Percentiles rank a stretch among this genome's conserved stretches.
Evolutionary conservation across 2,113 vertebrate genomes (phyloP).

Genomic region (Maccullochella peelii): DNA sequence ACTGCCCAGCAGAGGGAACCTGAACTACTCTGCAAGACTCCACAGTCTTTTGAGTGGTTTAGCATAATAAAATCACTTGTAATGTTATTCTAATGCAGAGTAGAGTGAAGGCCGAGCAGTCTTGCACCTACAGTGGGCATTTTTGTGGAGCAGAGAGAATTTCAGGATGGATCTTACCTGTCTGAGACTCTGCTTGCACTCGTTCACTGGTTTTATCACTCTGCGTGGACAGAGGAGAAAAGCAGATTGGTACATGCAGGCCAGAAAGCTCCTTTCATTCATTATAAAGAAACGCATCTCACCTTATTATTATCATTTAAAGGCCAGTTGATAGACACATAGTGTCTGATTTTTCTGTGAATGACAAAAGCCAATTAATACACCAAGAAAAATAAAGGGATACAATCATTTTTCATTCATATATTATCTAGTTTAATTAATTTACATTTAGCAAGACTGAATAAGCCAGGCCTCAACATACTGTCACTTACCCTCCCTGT

Average conservation of each 20-base stretch:
- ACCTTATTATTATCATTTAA: constrained; percentile 97
- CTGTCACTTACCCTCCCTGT: constrained; percentile 94
- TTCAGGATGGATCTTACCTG: constrained; percentile 85
- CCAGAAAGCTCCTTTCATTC: not conserved
- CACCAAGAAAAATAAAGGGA: not conserved
- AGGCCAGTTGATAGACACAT: constrained; percentile 98
- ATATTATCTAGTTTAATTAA: not conserved
- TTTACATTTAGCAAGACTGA: constrained; percentile 10
- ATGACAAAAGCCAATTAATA: constrained; percentile 67
- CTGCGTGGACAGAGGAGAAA: constrained; percentile 78
- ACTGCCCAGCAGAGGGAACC: not conserved
- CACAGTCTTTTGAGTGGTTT: not conserved
- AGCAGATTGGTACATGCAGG: not conserved
- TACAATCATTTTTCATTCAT: not conserved
- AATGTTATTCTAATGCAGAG: not conserved
- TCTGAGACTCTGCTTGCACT: constrained; percentile 92
- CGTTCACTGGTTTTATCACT: constrained; percentile 90
- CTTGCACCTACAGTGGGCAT: not conserved
- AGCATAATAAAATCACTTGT: not conserved
- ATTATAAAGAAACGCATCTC: constrained; percentile 52
- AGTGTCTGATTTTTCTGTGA: constrained; percentile 99
- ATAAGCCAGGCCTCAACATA: not conserved
- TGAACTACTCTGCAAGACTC: not conserved
- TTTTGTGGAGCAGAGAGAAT: not conserved
- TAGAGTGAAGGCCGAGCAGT: not conserved